phyloP scores from a whole-genome alignment of 2,797 vertebrate species.

The Luscinia megarhynchos region DNA sequence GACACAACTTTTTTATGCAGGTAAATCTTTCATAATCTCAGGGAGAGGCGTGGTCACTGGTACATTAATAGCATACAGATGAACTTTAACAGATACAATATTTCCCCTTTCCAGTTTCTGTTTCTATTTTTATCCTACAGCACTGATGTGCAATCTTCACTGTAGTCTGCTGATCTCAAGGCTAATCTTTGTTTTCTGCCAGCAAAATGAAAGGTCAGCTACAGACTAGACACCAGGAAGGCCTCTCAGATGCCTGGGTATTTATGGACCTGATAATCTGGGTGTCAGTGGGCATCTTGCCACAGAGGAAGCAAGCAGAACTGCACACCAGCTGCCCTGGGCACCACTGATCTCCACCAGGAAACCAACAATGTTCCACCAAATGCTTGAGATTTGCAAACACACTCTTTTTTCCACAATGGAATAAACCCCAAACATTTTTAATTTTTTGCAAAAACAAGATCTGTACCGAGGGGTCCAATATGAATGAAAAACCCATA shows the following conservation, averaged over 20 bases:
- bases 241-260: not conserved
- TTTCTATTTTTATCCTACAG: not conserved
- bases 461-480: accelerated
- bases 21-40: not conserved
- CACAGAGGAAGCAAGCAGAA: not conserved
- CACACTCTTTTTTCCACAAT: accelerated
- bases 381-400: not conserved
- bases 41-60: not conserved
- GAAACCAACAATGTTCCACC: not conserved
- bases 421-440: not conserved
- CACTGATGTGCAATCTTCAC: not conserved
- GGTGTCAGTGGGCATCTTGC: not conserved
- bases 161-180: not conserved
- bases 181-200: not conserved
- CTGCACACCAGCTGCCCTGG: not conserved
- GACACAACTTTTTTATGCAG: not conserved
- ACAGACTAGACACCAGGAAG: not conserved
- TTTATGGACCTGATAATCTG: not conserved
- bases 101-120: not conserved
- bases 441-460: not conserved
- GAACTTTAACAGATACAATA: not conserved
- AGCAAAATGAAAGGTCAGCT: not conserved
- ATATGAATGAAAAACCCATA: not conserved
- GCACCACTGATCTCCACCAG: not conserved
- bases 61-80: not conserved